phyloP scores from a whole-genome alignment of 1,140 invertebrate species.

The Bombus terrestris region DNA sequence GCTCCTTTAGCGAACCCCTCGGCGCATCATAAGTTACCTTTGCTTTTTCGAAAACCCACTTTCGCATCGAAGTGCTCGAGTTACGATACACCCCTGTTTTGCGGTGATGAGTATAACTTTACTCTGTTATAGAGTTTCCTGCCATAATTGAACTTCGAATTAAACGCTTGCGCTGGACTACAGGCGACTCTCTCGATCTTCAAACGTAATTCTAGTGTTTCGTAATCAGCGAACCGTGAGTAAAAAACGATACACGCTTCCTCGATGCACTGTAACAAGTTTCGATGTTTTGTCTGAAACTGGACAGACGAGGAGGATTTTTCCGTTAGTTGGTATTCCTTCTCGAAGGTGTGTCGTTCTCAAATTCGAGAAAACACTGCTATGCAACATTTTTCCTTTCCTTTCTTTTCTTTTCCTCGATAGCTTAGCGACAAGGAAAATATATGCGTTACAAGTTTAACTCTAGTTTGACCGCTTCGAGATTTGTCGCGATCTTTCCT shows the following conservation, averaged over 20 bases:
- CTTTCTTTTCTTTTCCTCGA: not conserved
- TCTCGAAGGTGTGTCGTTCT: not conserved
- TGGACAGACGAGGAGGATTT: not conserved
- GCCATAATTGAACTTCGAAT: not conserved
- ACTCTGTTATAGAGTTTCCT: not conserved
- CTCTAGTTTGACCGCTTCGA: conserved; percentile 21
- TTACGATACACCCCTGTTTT: not conserved
- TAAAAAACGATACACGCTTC: not conserved
- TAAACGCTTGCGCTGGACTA: not conserved
- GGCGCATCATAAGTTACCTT: not conserved
- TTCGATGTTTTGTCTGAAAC: not conserved
- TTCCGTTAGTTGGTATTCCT: conserved; percentile 3
- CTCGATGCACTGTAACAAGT: not conserved
- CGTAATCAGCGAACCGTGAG: not conserved
- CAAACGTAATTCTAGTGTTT: not conserved
- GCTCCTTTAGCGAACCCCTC: conserved; percentile 15
- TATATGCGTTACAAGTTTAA: conserved; percentile 34
- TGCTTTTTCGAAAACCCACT: conserved; percentile 17
- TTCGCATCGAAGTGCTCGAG: not conserved
- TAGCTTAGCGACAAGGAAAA: conserved; percentile 8
- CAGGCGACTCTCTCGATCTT: not conserved
- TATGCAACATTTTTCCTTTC: not conserved
- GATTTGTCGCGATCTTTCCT: conserved; percentile 38
- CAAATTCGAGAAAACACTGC: not conserved
- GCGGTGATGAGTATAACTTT: not conserved